Conservation (phyloP, 2,797 vertebrate genomes). For the Varecia variegata region DNA sequence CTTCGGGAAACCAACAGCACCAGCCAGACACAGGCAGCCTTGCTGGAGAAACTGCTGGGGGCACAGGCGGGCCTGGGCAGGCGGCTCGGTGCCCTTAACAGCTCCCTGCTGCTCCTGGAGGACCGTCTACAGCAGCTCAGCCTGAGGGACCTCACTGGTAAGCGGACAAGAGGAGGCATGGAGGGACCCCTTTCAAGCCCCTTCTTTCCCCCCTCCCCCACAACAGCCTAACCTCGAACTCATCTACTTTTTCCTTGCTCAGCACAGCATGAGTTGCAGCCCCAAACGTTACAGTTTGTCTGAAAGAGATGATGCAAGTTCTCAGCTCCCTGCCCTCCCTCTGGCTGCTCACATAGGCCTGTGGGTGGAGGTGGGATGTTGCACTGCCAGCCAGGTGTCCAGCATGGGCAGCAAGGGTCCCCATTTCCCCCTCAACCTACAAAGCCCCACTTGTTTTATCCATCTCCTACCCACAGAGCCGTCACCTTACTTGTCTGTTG, state of each 20-base stretch:
- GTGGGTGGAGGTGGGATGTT: neutral
- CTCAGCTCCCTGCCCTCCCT: neutral
- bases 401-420: neutral
- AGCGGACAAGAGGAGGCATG: slow-evolving; percentile 56
- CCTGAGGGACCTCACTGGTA: slow-evolving; percentile 87
- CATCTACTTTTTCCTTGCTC: neutral
- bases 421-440: neutral
- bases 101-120: slow-evolving; percentile 87
- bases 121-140: slow-evolving; percentile 86
- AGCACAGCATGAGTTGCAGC: neutral
- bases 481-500: neutral
- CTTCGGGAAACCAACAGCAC: slow-evolving; percentile 91
- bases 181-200: neutral
- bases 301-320: neutral
- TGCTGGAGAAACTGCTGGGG: slow-evolving; percentile 87
- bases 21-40: slow-evolving; percentile 82
- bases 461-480: too few species aligned
- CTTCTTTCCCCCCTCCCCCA: neutral
- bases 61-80: slow-evolving; percentile 87
- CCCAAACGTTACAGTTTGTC: neutral
- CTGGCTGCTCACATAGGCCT: neutral
- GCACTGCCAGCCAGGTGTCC: neutral
- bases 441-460: neutral
- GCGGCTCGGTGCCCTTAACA: slow-evolving; percentile 87
- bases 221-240: neutral